A percentile compares a stretch with the other conserved stretches of the same genome.
Conservation (phyloP, 2,888 invertebrate species). For the Tinea trinotella region DNA sequence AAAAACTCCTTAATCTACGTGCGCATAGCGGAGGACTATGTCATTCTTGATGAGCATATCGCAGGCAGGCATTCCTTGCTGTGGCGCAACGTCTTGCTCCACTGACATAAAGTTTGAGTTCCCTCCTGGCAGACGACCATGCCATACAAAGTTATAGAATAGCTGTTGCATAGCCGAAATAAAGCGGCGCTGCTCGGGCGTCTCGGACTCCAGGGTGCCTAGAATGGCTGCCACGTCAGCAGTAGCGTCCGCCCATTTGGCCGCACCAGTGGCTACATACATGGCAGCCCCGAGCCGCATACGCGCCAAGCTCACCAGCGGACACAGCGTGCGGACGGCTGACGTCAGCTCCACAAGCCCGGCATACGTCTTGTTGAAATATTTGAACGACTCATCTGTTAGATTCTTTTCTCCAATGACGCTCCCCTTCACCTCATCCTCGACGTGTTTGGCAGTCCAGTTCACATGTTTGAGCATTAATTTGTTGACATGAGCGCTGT, state of each 20-base stretch:
- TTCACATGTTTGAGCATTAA: slow-evolving; percentile 73
- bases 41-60: slow-evolving; percentile 83
- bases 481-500: slow-evolving; percentile 77
- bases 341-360: slow-evolving; percentile 82
- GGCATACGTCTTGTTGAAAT: slow-evolving; percentile 79
- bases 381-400: slow-evolving; percentile 73
- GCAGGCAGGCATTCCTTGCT: slow-evolving; percentile 79
- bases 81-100: slow-evolving; percentile 78
- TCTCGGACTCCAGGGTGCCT: slow-evolving; percentile 80
- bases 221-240: slow-evolving; percentile 86
- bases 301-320: slow-evolving; percentile 78
- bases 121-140: slow-evolving; percentile 78
- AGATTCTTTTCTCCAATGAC: slow-evolving; percentile 75
- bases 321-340: slow-evolving; percentile 85
- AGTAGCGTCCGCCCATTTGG: slow-evolving; percentile 55
- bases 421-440: slow-evolving; percentile 75
- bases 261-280: slow-evolving; percentile 80
- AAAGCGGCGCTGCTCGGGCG: slow-evolving; percentile 81
- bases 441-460: slow-evolving; percentile 78
- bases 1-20: slow-evolving; percentile 74
- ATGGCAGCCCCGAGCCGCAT: slow-evolving; percentile 77
- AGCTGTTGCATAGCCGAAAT: slow-evolving; percentile 85
- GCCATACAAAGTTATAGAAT: slow-evolving; percentile 86
- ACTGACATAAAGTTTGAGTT: slow-evolving; percentile 76
- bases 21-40: slow-evolving; percentile 82